Base-by-base conservation (phyloP, 1,140 invertebrate genomes). In the Drosophila sucinea region DNA sequence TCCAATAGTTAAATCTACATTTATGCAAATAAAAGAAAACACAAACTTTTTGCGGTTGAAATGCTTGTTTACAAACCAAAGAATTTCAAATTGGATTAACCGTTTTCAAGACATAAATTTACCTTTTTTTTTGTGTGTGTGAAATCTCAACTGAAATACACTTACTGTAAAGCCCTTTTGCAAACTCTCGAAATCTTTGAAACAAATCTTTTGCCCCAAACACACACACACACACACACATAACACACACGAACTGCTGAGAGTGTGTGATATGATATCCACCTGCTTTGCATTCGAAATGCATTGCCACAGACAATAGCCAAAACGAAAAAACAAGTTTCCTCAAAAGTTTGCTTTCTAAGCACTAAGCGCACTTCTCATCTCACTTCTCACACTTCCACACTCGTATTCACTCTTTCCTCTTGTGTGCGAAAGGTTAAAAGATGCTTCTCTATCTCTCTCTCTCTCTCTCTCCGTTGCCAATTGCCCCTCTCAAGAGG, bases 321-420 rank as follows among this genome's bases (percentile, higher is more conserved):
- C 44, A 4, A 10, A 3, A 25, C 29, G 33, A 54, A 65, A 40
- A 55, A 70, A 70, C 38, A 71, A 71, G 70, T 71, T 71, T 60
- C 29, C 67, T 25, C 27, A 30, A 17, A 54, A 71, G 57, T 64
- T 73, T 40, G 23, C 56, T 58, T 56, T 56, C 29, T n/a, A 56
- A 56, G 10, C 30, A 3, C 10, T 40, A 40, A 40, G 38, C 11
- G 30, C 4, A 38, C 10, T 38, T 38, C 1, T 38, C 35, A 51
- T 25, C 23, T 51, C 44, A 51, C 7, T 41, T 41, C 30, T 30
- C 4, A 38, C 35, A 30, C 30, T 30, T 30, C 4, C 4, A 4
- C 17, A 17, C 17, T 17, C 17, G 35, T 10, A 38, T 1, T 38
- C 35, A 10, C 35, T 35, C 33, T 35, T 35, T 35, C 33, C 27